phyloP scores from a whole-genome alignment of 2,888 invertebrate genomes.

The Chaetoderma sp. region DNA sequence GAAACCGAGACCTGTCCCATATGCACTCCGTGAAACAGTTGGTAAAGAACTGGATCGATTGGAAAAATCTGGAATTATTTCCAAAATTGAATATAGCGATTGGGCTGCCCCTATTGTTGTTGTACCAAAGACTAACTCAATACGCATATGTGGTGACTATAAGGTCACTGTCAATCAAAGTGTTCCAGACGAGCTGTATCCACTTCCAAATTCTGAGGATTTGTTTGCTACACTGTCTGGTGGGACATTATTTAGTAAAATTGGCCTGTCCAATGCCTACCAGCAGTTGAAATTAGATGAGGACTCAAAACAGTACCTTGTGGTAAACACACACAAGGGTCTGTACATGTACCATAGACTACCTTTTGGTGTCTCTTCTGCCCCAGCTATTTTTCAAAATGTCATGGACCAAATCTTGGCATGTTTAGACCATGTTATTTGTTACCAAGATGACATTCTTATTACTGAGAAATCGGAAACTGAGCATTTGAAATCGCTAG shows the following conservation, averaged over 20 bases:
- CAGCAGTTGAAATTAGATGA: not conserved
- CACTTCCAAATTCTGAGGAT: slow-evolving; percentile 1
- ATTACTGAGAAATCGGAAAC: not conserved
- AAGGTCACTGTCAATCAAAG: not conserved
- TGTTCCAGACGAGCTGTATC: not conserved
- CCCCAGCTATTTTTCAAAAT: not conserved
- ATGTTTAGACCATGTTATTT: not conserved
- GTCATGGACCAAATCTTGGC: not conserved
- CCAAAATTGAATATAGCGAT: slow-evolving; percentile 12
- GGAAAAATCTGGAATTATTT: slow-evolving; percentile 1
- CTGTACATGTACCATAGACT: not conserved
- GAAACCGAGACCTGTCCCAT: slow-evolving; percentile 20
- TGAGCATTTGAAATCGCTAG: not conserved
- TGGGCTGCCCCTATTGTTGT: slow-evolving; percentile 34
- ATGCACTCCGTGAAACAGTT: slow-evolving; percentile 11
- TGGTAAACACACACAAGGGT: not conserved
- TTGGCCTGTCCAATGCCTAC: not conserved
- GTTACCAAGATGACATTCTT: too few relatives aligned
- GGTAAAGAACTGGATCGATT: slow-evolving; percentile 2
- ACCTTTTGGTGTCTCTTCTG: not conserved
- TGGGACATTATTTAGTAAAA: not conserved
- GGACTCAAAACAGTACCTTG: not conserved
- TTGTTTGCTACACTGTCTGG: not conserved
- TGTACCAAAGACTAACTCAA: slow-evolving; percentile 20
- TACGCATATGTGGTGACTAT: slow-evolving; percentile 33